Evolutionary conservation across 1,140 invertebrate species (phyloP).

Genomic region (Tetramorium parvispinum): DNA sequence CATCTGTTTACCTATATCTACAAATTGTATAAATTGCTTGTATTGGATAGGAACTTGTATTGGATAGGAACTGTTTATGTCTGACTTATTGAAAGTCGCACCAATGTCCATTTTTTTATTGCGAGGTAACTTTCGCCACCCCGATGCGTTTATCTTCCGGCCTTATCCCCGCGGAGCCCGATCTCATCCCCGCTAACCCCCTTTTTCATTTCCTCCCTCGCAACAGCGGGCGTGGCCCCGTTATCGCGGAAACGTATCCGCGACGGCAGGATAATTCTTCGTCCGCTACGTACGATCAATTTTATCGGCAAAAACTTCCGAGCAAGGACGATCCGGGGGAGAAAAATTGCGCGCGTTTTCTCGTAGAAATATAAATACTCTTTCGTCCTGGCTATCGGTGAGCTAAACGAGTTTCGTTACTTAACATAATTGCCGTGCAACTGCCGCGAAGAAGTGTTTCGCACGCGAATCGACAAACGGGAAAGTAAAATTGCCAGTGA

Average conservation of each 20-base stretch:
- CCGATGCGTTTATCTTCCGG: conserved; percentile 30
- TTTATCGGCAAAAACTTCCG: conserved; percentile 48
- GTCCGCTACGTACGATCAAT: conserved; percentile 53
- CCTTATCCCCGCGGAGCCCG: conserved; percentile 9
- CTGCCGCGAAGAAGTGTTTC: conserved; percentile 25
- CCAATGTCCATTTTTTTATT: conserved; percentile 52
- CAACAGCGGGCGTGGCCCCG: conserved; percentile 48
- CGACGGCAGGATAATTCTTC: conserved; percentile 51
- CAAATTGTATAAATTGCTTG: conserved; percentile 29
- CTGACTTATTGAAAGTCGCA: conserved; percentile 39
- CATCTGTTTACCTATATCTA: neutral
- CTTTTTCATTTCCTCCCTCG: conserved; percentile 61
- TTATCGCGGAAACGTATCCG: conserved; percentile 53
- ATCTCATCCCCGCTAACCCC: conserved; percentile 44
- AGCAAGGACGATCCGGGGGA: conserved; percentile 13
- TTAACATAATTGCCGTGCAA: conserved; percentile 55
- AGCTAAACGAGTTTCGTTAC: conserved; percentile 55
- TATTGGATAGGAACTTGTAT: conserved; percentile 8
- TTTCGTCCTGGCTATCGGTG: conserved; percentile 4
- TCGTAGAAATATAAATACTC: conserved; percentile 54
- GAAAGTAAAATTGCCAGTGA: neutral
- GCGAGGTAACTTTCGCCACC: conserved; percentile 27
- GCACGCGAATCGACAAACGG: conserved; percentile 46
- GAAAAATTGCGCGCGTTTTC: neutral
- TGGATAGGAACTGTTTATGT: conserved; percentile 13